phyloP scores from a whole-genome alignment of 2,113 vertebrate species.

The Oreotrochilus melanogaster region DNA sequence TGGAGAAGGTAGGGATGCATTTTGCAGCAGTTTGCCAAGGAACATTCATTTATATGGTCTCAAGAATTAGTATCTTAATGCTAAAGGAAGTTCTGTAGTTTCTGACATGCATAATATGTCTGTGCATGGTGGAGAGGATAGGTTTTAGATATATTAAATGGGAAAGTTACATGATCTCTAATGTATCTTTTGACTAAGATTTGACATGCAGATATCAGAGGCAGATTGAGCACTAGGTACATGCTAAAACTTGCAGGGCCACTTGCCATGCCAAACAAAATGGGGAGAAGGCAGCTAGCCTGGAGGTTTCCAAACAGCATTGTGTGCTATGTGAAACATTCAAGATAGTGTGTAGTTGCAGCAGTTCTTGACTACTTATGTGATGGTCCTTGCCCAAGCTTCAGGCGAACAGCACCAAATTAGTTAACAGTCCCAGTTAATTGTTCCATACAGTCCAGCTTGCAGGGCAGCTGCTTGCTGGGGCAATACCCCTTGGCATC shows the following conservation, averaged over 20 bases:
- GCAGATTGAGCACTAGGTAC: neutral
- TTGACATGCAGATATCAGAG: neutral
- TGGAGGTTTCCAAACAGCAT: neutral
- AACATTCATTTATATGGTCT: neutral
- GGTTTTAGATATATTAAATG: neutral
- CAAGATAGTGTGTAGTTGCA: neutral
- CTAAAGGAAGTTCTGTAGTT: neutral
- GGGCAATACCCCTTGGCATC: neutral
- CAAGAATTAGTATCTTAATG: neutral
- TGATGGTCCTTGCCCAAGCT: neutral
- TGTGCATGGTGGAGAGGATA: fast-evolving
- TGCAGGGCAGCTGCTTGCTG: neutral
- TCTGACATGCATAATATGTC: neutral
- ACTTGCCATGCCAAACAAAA: neutral
- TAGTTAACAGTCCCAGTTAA: neutral
- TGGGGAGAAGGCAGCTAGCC: neutral
- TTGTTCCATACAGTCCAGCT: neutral
- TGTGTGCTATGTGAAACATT: neutral
- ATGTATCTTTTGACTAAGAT: neutral
- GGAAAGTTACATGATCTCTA: neutral
- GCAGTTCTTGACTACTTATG: neutral
- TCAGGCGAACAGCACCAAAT: neutral
- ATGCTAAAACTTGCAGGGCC: neutral
- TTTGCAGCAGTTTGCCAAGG: neutral
- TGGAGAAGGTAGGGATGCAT: neutral